Base-by-base conservation (phyloP, 2,888 invertebrate genomes). In the Erebia epiphron region DNA sequence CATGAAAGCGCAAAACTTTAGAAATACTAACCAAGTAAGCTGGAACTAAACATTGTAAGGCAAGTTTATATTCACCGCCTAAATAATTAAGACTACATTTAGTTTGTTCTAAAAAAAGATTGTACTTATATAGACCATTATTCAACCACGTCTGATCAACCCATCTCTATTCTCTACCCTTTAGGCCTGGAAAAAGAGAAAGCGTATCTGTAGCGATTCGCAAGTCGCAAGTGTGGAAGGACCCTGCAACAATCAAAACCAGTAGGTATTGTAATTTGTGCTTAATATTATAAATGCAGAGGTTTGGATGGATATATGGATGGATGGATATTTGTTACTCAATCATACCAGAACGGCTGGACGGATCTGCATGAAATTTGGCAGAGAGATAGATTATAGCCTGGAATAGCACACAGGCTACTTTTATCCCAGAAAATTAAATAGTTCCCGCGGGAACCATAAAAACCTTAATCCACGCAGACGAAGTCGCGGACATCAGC, bases 111-210 rank as follows among this genome's bases (percentile, higher is more conserved):
- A 14, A 46, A 43, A 21, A 16, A 41, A 26, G 57, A 41, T 65
- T 60, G 64, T 7, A 35, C 35, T 18, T 43, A 65, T 54, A 65
- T 52, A 43, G 65, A 73, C 56, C 65, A 65, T 65, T 56, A 65
- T 67, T 73, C 75, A 75, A 74, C 73, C 61, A 67, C 46, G 70
- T 49, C 61, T 56, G 76, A 79, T 79, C 77, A 79, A 76, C 76
- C 77, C 75, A 75, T 75, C 76, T 76, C n/a, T 63, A 76, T 73
- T 73, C 71, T 73, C 71, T 73, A 76, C 74, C 74, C 75, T 74
- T 18, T 18, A 54, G 54, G 54, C 18, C n/a, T 50, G n/a, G 50
- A n/a, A 10, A 16, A 10, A 18, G 10, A 18, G 11, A 18, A 18
- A 54, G 18, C 54, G 54, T 13, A 1, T 10, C 54, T 18, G 18